Percentiles rank a stretch among this genome's conserved stretches.
phyloP scores from a whole-genome alignment of 2,888 invertebrate species.

The Chaitophorus viminalis region DNA sequence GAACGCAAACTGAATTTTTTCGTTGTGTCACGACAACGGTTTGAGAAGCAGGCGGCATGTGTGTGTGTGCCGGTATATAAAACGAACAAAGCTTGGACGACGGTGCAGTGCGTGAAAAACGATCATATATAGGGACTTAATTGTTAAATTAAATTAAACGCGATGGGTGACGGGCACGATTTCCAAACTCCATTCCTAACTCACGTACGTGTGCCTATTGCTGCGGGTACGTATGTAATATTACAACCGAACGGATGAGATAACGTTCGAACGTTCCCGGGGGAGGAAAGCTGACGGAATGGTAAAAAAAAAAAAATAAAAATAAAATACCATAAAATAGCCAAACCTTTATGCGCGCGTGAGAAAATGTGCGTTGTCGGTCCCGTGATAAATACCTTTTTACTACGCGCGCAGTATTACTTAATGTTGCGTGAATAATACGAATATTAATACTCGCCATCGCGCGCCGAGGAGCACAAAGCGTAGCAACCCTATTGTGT shows the following conservation, averaged over 20 bases:
- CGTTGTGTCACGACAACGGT: neutral
- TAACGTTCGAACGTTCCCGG: neutral
- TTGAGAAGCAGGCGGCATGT: neutral
- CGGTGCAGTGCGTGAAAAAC: neutral
- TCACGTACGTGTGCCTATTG: neutral
- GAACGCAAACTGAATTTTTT: slow-evolving; percentile 17
- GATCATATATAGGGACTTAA: neutral
- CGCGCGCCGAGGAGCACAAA: neutral
- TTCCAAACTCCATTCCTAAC: neutral
- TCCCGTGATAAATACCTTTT: slow-evolving; percentile 35
- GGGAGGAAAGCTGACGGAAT: neutral
- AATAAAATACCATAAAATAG: neutral
- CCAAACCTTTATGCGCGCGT: neutral
- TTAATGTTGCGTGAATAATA: slow-evolving; percentile 42
- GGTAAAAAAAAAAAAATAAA: neutral
- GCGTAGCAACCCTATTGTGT: neutral
- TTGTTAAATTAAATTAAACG: neutral
- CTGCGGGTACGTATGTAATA: neutral
- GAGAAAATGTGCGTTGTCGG: slow-evolving; percentile 1
- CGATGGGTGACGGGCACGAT: neutral
- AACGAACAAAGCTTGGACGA: neutral
- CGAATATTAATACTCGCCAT: slow-evolving; percentile 17
- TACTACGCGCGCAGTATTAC: slow-evolving; percentile 4
- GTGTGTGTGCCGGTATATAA: neutral
- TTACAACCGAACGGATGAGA: neutral